phyloP scores from a whole-genome alignment of 2,888 invertebrate species.

The Noctua janthe region DNA sequence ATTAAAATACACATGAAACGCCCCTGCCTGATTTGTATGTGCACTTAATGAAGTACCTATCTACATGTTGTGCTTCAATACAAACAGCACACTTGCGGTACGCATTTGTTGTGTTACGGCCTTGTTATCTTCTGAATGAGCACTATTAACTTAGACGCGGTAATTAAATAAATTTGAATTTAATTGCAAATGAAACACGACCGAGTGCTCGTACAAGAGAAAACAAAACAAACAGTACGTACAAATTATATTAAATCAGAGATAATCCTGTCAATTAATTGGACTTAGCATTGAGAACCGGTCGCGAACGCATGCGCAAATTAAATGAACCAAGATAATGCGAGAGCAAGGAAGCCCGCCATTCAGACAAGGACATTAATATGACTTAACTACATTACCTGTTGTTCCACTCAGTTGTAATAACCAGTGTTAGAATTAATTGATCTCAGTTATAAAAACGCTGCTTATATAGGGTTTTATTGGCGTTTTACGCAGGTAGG shows the following conservation, averaged over 20 bases:
- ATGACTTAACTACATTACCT: constrained; percentile 74
- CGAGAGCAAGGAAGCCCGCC: constrained; percentile 76
- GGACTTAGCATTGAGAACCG: constrained; percentile 89
- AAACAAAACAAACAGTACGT: constrained; percentile 87
- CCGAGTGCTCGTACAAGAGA: constrained; percentile 77
- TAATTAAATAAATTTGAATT: constrained; percentile 73
- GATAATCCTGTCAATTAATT: constrained; percentile 91
- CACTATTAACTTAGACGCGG: constrained; percentile 61
- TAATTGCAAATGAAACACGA: constrained; percentile 76
- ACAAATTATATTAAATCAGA: constrained; percentile 90
- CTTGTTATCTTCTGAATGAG: constrained; percentile 58
- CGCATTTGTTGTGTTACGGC: constrained; percentile 43
- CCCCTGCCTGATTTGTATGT: constrained; percentile 7
- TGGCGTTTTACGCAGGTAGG: not conserved
- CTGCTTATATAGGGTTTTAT: not conserved
- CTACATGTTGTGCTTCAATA: constrained; percentile 2
- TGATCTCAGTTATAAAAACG: constrained; percentile 17
- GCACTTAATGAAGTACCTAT: constrained; percentile 24
- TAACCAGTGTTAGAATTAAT: constrained; percentile 34
- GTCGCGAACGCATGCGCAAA: constrained; percentile 86
- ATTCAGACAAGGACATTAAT: constrained; percentile 76
- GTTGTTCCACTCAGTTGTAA: constrained; percentile 56
- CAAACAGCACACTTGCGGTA: constrained; percentile 37
- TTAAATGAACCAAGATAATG: constrained; percentile 82
- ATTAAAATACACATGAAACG: constrained; percentile 39